These are phyloP conservation scores for Gymnocheta viridis DNA, from an alignment of 2,888 invertebrate genomes.

Conservation along the genomic window DNA sequence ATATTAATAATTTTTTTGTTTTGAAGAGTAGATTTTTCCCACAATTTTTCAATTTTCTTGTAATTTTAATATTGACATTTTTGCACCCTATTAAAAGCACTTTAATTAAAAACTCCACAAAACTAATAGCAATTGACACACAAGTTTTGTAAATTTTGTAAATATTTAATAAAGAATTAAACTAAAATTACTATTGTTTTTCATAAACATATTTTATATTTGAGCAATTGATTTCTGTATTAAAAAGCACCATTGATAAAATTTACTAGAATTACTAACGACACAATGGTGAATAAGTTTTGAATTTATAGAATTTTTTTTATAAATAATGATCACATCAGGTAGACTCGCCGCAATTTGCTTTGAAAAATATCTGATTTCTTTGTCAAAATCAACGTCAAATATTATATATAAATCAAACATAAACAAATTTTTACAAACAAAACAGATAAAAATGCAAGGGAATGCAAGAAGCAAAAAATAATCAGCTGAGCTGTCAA, in stretches of 20 bases:
- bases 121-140: background rate
- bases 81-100: conserved; percentile 23
- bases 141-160: conserved; percentile 9
- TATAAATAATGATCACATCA: too few relatives aligned
- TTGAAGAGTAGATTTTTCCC: background rate
- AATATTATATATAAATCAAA: too few relatives aligned
- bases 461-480: too few relatives aligned
- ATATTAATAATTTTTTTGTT: background rate
- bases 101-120: background rate
- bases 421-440: too few relatives aligned
- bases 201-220: background rate
- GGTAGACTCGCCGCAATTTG: too few relatives aligned
- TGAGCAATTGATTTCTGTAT: background rate
- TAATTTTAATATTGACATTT: background rate
- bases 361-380: too few relatives aligned
- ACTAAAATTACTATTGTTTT: background rate
- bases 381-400: too few relatives aligned
- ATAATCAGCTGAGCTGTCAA: too few relatives aligned
- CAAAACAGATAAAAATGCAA: too few relatives aligned
- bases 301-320: too few relatives aligned
- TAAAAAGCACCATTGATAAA: background rate
- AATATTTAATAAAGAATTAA: background rate
- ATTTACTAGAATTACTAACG: too few relatives aligned
- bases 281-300: too few relatives aligned
- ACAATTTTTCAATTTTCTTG: background rate